phyloP scores from a whole-genome alignment of 1,140 invertebrate species.

The Leptonema lineaticorne region DNA sequence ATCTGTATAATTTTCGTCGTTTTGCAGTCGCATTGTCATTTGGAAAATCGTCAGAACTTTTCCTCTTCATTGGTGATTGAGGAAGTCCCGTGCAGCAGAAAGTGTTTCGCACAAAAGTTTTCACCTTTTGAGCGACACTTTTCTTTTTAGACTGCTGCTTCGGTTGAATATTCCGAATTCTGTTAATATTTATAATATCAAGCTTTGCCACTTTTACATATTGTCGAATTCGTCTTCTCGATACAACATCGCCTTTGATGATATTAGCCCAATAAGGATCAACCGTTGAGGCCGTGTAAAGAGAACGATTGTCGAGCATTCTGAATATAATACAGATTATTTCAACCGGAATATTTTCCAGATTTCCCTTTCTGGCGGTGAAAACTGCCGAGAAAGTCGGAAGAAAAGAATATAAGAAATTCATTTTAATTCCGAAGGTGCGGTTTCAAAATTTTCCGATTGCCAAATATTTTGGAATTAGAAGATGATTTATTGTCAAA shows the following conservation, averaged over 20 bases:
- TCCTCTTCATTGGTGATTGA: neutral
- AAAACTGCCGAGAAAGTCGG: neutral
- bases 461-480: neutral
- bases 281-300: constrained; percentile 18
- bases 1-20: no score
- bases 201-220: constrained; percentile 11
- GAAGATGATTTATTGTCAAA: neutral
- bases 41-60: neutral
- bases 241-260: constrained; percentile 14
- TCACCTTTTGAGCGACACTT: neutral
- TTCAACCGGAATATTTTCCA: neutral
- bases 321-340: constrained; percentile 10
- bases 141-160: neutral
- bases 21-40: no score
- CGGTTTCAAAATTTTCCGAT: neutral
- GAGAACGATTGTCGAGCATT: constrained; percentile 4
- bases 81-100: neutral
- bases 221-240: neutral
- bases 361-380: neutral
- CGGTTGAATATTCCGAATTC: neutral
- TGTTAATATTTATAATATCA: constrained; percentile 1
- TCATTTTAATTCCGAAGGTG: neutral
- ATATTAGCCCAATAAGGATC: neutral
- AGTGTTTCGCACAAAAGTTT: neutral
- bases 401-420: neutral